Percentiles rank a stretch among this genome's conserved stretches.
Evolutionary conservation across 2,797 vertebrate genomes (phyloP).

Genomic region (Argya squamiceps): DNA sequence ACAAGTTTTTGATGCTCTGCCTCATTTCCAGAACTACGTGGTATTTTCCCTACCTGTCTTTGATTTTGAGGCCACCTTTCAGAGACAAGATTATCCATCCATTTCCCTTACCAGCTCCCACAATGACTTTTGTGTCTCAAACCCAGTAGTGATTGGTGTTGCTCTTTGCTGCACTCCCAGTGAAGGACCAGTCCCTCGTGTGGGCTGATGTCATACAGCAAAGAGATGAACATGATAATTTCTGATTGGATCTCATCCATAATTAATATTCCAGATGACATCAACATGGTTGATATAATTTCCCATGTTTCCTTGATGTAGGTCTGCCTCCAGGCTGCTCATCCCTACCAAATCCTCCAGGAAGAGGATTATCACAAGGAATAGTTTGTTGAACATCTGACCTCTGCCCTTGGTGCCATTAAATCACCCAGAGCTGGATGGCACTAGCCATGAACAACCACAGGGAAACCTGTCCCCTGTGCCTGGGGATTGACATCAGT

Average conservation of each 20-base stretch:
- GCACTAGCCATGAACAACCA: background rate
- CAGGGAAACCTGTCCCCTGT: background rate
- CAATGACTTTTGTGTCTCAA: background rate
- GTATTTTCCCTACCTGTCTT: background rate
- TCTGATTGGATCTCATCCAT: background rate
- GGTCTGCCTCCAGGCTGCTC: background rate
- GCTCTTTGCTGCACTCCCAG: background rate
- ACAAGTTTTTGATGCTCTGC: fast-evolving
- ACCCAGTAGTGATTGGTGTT: background rate
- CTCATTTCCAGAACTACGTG: background rate
- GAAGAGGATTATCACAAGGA: background rate
- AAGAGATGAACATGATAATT: background rate
- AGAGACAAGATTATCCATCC: background rate
- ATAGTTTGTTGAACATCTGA: background rate
- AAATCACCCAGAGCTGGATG: background rate
- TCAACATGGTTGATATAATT: background rate
- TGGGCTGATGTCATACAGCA: background rate
- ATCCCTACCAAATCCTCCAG: background rate
- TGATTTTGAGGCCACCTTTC: background rate
- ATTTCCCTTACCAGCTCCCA: background rate
- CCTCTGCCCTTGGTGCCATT: background rate
- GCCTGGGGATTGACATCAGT: background rate
- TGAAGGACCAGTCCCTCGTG: background rate
- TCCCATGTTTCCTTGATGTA: background rate
- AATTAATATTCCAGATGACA: background rate